A percentile compares a stretch with the other conserved stretches of the same genome.
phyloP scores from a whole-genome alignment of 1,140 invertebrate genomes.

The Drosophila dunni region DNA sequence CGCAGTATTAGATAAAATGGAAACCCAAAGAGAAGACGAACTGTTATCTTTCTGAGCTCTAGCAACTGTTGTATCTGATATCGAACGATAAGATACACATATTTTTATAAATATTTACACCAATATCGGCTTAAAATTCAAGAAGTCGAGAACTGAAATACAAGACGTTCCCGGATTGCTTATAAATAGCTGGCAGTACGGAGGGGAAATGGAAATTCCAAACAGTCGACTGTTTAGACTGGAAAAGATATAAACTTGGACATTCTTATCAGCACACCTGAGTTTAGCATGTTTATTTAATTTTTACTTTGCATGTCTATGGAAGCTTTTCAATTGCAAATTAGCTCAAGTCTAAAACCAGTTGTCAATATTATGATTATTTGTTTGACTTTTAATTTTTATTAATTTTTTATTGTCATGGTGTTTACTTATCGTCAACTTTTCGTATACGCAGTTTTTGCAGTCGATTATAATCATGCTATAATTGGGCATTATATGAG shows the following conservation, averaged over 20 bases:
- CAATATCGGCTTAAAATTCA: conserved; percentile 7
- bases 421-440: conserved; percentile 14
- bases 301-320: background rate
- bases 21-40: conserved; percentile 32
- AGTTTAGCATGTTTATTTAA: background rate
- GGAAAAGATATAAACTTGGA: background rate
- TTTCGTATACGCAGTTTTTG: conserved; percentile 1
- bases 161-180: background rate
- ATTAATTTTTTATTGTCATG: background rate
- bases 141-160: conserved; percentile 1
- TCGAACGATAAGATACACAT: conserved; percentile 5
- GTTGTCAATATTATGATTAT: conserved; percentile 15
- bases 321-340: background rate
- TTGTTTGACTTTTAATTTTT: conserved; percentile 15
- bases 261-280: background rate
- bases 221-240: background rate
- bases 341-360: conserved; percentile 26
- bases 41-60: background rate
- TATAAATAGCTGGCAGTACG: conserved; percentile 12
- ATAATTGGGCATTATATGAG: conserved; percentile 56
- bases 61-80: conserved; percentile 3
- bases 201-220: background rate
- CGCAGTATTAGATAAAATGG: conserved; percentile 58
- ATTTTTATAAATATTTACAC: conserved; percentile 24
- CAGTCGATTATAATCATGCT: conserved; percentile 36